phyloP scores from a whole-genome alignment of 2,113 vertebrate genomes.

The Odontophorus gujanensis region DNA sequence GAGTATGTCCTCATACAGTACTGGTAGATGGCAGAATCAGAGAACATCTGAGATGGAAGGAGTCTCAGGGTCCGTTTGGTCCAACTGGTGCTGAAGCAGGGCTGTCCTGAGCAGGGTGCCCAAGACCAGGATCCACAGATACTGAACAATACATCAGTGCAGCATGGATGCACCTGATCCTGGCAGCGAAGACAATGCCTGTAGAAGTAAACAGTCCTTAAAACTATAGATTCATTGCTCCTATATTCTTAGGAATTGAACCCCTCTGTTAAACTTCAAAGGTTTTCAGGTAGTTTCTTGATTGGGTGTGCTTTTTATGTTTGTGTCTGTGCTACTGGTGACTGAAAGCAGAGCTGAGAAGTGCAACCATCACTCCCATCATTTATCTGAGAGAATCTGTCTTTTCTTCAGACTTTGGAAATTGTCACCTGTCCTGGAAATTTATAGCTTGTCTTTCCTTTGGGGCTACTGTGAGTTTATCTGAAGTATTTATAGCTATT shows the following conservation, averaged over 20 bases:
- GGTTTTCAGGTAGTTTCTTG: neutral
- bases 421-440: constrained; percentile 28
- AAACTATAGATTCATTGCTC: neutral
- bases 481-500: constrained; percentile 31
- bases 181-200: neutral
- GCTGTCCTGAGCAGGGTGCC: neutral
- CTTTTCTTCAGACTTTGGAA: neutral
- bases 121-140: neutral
- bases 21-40: neutral
- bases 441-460: constrained; percentile 3
- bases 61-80: neutral
- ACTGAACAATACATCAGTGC: neutral
- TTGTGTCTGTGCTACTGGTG: neutral
- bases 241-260: neutral
- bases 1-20: neutral
- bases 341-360: neutral
- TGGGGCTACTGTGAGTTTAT: constrained; percentile 29
- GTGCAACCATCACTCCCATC: neutral
- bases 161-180: neutral
- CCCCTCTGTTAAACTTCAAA: neutral
- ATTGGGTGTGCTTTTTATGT: neutral
- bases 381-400: neutral
- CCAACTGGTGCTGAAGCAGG: neutral
- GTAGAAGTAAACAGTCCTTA: neutral
- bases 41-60: neutral